phyloP scores from a whole-genome alignment of 92 coral and sea anemone species.

The Umimayanthus chanpuru region DNA sequence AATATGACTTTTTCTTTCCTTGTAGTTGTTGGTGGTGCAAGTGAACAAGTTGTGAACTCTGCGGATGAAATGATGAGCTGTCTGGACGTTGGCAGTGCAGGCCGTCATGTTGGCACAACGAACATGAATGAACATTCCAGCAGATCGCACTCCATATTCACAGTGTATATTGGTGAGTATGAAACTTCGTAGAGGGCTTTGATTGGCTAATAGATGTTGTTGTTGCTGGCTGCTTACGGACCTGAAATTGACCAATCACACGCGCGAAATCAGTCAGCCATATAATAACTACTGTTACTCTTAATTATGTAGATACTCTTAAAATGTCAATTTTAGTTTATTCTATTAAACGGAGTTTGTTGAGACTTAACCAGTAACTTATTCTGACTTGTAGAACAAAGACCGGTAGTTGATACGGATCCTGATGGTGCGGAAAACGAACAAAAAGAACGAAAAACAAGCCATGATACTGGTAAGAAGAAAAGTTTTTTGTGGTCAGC shows the following conservation, averaged over 20 bases:
- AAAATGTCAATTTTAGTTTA: no score
- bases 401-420: constrained; percentile 61
- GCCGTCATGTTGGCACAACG: constrained; percentile 90
- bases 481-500: not conserved
- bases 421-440: constrained; percentile 42
- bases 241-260: no score
- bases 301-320: no score
- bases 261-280: no score
- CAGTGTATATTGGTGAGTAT: constrained; percentile 86
- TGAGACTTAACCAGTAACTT: not conserved
- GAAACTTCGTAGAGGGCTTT: no score
- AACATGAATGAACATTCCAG: constrained; percentile 99
- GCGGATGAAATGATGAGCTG: constrained; percentile 98
- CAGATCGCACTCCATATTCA: constrained; percentile 97
- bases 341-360: no score
- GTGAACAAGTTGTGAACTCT: constrained; percentile 80
- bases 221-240: no score
- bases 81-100: constrained; percentile 90
- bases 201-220: no score
- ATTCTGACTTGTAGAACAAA: constrained; percentile 56
- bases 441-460: constrained; percentile 49
- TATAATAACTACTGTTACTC: no score
- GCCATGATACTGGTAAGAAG: constrained; percentile 47
- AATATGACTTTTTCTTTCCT: not conserved
- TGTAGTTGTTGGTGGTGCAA: constrained; percentile 92